Base-by-base conservation (phyloP, 2,113 vertebrate species). In the Boleophthalmus pectinirostris region DNA sequence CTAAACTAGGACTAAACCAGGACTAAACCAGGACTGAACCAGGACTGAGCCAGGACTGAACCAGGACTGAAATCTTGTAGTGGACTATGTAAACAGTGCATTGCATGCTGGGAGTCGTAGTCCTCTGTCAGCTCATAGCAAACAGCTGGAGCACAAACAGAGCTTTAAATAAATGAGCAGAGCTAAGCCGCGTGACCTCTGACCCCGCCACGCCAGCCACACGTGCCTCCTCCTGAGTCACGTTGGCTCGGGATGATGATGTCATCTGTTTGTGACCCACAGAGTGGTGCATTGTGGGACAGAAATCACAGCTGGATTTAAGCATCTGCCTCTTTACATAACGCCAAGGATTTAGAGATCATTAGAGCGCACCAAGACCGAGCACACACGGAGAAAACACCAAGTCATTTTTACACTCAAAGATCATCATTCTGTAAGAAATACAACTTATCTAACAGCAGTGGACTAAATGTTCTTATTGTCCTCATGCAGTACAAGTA, bases 181-280 rank as follows among this genome's bases (percentile, higher is more conserved):
- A 21, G 53, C 18, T 56, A 56, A 56, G 53, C n/a, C 20, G 5
- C n/a, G 20, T 20, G 53, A 56, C 53, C 53, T 11, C n/a, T 21
- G 53, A 21, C 53, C 53, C n/a, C 53, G 38, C 38, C 38, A 43
- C 38, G 38, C 38, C 7, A 11, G 38, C 38, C 9, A 9, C 53
- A 56, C 53, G 53, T 56, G 53, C 53, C 18, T 9, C 53, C n/a
- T n/a, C 20, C 53, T 4, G 4, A 15, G 57, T 60, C 57, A 60
- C 57, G 57, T 60, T 25, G 57, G 57, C 24, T 60, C 57, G 3
- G 57, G 14, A 5, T 60, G 24, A 60, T 60, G 57, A 60, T 60
- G 57, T 60, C 57, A 60, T 29, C 23, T 16, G 57, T 29, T 60
- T 29, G 57, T 60, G 57, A 60, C 57, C 57, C 57, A 60, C 57